These are phyloP conservation scores for Eulithis prunata DNA, from an alignment of 2,888 invertebrate species.

Conservation along the genomic window DNA sequence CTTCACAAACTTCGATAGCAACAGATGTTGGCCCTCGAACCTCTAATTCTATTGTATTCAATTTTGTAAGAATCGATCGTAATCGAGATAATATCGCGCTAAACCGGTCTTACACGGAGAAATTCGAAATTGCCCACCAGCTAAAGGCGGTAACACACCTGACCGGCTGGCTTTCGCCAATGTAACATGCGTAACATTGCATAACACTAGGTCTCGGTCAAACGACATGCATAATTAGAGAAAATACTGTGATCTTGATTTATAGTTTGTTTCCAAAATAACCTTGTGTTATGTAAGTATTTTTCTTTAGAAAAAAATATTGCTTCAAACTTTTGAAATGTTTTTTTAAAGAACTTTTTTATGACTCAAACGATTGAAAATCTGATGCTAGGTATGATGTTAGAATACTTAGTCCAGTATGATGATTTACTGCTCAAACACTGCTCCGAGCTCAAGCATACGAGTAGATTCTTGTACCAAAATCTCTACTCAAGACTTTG, in stretches of 20 bases:
- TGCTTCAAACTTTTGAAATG: no score
- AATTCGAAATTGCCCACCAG: slow-evolving; percentile 62
- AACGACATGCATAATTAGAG: slow-evolving; percentile 54
- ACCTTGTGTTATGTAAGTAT: background rate
- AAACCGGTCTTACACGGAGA: slow-evolving; percentile 67
- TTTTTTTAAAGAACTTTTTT: no score
- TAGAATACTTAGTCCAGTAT: no score
- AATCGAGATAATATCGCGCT: slow-evolving; percentile 35
- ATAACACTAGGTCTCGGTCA: slow-evolving; percentile 76
- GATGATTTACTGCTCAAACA: no score
- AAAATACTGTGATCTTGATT: slow-evolving; percentile 51
- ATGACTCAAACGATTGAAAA: no score
- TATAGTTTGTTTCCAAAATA: slow-evolving; percentile 18
- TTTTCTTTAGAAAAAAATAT: background rate
- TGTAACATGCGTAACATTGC: slow-evolving; percentile 61
- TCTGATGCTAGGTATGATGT: no score
- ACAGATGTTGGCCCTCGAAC: slow-evolving; percentile 21
- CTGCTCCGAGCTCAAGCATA: no score
- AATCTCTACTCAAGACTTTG: no score
- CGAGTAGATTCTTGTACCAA: no score
- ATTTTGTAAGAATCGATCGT: slow-evolving; percentile 36
- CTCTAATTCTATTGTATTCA: slow-evolving; percentile 39
- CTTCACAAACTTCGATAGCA: background rate
- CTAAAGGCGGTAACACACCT: slow-evolving; percentile 45
- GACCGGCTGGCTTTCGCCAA: slow-evolving; percentile 62